Percentiles rank a stretch among this genome's conserved stretches.
Conservation (phyloP, 1,140 invertebrate species). For the Scylla paramamosain region DNA sequence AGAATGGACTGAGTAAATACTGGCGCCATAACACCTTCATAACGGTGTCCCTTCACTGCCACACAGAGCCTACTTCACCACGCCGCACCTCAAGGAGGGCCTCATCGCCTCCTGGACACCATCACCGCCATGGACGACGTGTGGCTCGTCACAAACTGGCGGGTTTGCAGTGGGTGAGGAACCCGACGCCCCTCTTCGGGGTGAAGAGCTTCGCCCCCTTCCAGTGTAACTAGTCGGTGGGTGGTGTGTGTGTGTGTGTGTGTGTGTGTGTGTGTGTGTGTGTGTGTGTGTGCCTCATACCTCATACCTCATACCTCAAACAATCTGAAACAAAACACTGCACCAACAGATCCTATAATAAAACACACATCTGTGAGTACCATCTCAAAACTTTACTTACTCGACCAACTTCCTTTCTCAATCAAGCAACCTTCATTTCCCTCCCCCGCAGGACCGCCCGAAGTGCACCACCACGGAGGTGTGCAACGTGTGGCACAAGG, state of each 20-base stretch:
- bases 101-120: constrained; percentile 94
- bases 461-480: constrained; percentile 95
- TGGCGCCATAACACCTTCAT: not conserved
- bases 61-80: constrained; percentile 94
- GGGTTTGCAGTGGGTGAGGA: constrained; percentile 94
- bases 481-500: constrained; percentile 97
- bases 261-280: no score
- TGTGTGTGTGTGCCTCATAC: no score
- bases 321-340: no score
- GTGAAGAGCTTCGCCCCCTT: constrained; percentile 92
- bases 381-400: no score
- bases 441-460: constrained; percentile 87
- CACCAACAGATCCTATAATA: no score
- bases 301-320: no score
- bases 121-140: constrained; percentile 95
- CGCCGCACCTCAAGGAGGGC: constrained; percentile 95
- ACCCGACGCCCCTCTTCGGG: constrained; percentile 90
- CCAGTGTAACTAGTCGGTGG: constrained; percentile 91
- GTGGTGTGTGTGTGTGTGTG: constrained; percentile 76
- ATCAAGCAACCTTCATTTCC: not conserved
- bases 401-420: constrained; percentile 24
- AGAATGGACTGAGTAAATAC: no score
- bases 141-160: constrained; percentile 95
- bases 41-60: not conserved
- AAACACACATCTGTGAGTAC: no score